These are phyloP conservation scores for Bombus sibiricus DNA, from an alignment of 1,140 invertebrate genomes.

Conservation along the genomic window DNA sequence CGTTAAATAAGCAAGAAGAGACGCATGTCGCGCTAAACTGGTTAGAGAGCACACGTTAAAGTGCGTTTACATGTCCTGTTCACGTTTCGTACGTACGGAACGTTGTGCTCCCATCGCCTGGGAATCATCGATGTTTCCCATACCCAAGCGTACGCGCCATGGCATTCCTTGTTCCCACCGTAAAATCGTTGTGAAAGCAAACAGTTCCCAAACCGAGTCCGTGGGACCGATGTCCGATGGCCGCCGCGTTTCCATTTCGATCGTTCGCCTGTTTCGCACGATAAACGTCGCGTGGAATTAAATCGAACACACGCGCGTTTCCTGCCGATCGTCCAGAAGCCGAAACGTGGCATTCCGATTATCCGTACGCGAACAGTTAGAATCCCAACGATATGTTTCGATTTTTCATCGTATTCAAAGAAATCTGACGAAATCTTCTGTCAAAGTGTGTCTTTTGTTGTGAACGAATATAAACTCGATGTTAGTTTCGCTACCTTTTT, in stretches of 20 bases:
- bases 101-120: conserved; percentile 56
- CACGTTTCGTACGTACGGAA: conserved; percentile 45
- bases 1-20: background rate
- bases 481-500: no score
- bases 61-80: conserved; percentile 57
- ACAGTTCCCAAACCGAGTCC: conserved; percentile 67
- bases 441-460: no score
- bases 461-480: no score
- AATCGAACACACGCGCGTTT: background rate
- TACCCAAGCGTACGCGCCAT: conserved; percentile 60
- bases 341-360: background rate
- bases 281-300: background rate
- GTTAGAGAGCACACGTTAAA: background rate
- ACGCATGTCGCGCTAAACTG: background rate
- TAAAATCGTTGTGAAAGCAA: conserved; percentile 56
- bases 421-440: no score
- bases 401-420: no score
- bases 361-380: no score
- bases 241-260: conserved; percentile 25
- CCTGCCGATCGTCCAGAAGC: background rate
- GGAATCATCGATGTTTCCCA: conserved; percentile 73
- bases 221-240: conserved; percentile 41
- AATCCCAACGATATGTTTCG: no score
- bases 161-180: conserved; percentile 65
- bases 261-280: background rate